phyloP scores from a whole-genome alignment of 2,797 vertebrate genomes.

The Ctenosaura bakeri region DNA sequence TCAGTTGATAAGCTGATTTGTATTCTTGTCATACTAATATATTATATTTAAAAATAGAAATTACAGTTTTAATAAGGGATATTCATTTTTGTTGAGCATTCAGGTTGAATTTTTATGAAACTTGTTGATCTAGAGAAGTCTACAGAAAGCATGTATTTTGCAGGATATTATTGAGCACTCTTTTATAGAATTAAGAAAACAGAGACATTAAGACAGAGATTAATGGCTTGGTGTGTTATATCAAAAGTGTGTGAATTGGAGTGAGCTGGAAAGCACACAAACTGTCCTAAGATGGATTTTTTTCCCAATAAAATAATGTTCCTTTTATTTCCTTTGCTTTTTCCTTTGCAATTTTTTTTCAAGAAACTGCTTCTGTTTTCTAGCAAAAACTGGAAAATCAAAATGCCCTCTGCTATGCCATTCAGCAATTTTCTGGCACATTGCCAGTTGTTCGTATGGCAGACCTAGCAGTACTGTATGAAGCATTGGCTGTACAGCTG shows the following conservation, averaged over 20 bases:
- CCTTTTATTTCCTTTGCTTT: background rate
- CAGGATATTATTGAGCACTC: background rate
- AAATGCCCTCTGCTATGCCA: background rate
- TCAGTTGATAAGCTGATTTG: background rate
- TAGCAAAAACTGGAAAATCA: background rate
- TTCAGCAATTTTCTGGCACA: background rate
- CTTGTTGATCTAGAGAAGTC: background rate
- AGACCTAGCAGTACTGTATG: conserved; percentile 28
- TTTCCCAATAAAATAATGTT: conserved; percentile 8
- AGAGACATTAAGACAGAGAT: background rate
- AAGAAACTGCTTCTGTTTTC: conserved; percentile 13
- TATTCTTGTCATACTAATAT: background rate
- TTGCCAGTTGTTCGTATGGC: conserved; percentile 1
- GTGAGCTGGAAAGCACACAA: background rate
- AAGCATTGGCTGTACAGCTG: conserved; percentile 30
- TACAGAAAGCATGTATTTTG: background rate
- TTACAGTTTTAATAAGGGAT: background rate
- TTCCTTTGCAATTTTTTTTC: background rate
- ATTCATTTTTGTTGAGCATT: background rate
- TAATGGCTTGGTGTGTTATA: background rate
- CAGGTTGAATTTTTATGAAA: background rate
- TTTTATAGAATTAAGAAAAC: background rate
- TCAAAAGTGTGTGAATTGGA: background rate
- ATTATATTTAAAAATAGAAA: conserved; percentile 12
- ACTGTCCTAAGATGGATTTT: background rate